Base-by-base conservation (phyloP, 2,888 invertebrate genomes). In the Xestoiulus laeticollis region DNA sequence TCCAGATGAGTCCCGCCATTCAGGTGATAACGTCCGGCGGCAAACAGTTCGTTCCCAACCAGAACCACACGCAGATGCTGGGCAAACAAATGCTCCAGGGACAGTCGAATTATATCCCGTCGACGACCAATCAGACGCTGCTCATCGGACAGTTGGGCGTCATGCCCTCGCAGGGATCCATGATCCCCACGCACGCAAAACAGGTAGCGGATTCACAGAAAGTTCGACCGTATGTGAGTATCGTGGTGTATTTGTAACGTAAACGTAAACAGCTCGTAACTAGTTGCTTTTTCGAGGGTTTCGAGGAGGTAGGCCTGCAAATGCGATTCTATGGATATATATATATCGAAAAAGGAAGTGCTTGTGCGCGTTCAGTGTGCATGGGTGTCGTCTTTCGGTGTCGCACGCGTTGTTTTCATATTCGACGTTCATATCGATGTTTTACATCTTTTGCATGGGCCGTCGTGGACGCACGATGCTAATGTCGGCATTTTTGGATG, bases 1-100 rank as follows among this genome's bases (percentile, higher is more conserved):
- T 96, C 89, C 94, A 95, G 1, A 94, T 96, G 90, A 96, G 95
- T 91, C 95, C 95, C 0, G 95, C 95, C 89, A 96, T 96, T 91
- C 96, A 96, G 94, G 95, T 96, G 88, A 96, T 97, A 89, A 94
- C 96, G 10, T 95, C 96, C 30, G 95, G 96, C 30, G 95, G 96
- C 38, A 97, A 97, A 91, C 95, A 96, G 4, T 96, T 96, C 91
- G 96, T 96, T 92, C 92, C 93, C 0, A 95, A 96, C 85, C 95
- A 95, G 90, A 95, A 95, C 90, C 92, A 95, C 22, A 96, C 96
- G 0, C 97, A 97, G 91, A 96, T 97, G 96, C 92, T 97, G 78
- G 95, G 91, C 88, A 96, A 96, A 91, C 95, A 95, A 91, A 95
- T 96, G 89, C 92, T 96, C 1, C 95, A 95, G 91, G 87, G 95